phyloP scores from a whole-genome alignment of 2,113 vertebrate species.

The cat (Felis catus) region F.catus_Fca126_mat1.0 CM031412.1:100441001-100441500 shows the following conservation, averaged over 20 bases:
- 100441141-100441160: slow-evolving; percentile 87
- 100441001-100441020: slow-evolving; percentile 74
- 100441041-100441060: slow-evolving; percentile 74
- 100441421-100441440: slow-evolving; percentile 84
- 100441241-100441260: slow-evolving; percentile 83
- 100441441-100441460: slow-evolving; percentile 82
- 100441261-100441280: slow-evolving; percentile 87
- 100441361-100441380: slow-evolving; percentile 51
- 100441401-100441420: slow-evolving; percentile 78
- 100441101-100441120: slow-evolving; percentile 86
- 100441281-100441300: slow-evolving; percentile 84
- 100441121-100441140: slow-evolving; percentile 86
- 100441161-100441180: slow-evolving; percentile 83
- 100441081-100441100: slow-evolving; percentile 85
- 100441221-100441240: slow-evolving; percentile 85
- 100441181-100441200: slow-evolving; percentile 78
- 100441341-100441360: slow-evolving; percentile 84
- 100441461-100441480: slow-evolving; percentile 77
- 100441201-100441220: slow-evolving; percentile 83
- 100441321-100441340: slow-evolving; percentile 85
- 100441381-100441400: slow-evolving; percentile 17
- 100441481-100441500: slow-evolving; percentile 62
- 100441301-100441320: slow-evolving; percentile 88
- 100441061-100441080: slow-evolving; percentile 84
- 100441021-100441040: slow-evolving; percentile 78